Base-by-base conservation (phyloP, 2,113 vertebrate genomes). In the Symphodus melops region DNA sequence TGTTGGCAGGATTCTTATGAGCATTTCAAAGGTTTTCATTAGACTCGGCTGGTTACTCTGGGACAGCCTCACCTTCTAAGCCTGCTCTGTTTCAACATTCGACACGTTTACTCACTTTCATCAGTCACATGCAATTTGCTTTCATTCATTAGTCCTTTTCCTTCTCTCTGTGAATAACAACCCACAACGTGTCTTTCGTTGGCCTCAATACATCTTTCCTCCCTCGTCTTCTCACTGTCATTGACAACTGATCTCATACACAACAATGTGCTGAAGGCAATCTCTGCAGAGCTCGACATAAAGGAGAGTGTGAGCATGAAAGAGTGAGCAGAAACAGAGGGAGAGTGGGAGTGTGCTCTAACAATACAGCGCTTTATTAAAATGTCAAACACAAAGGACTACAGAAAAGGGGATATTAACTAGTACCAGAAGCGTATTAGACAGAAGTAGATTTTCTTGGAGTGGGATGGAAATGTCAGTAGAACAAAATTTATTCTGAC, bases 331-430 rank as follows among this genome's bases (percentile, higher is more conserved):
- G 73, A 71, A 71, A 67, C 54, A 46, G 81, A 79, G 72, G 75
- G 75, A 78, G 82, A 88, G 83, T 84, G 82, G 87, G 89, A 79
- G 90, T 81, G 81, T 56, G 78, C 81, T 81, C 81, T 79, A 82
- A 87, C 81, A 90, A 91, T 89, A 20, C 76, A 57, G 67, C 4
- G 46, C 79, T 88, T 89, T 85, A 92, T 90, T 87, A 89, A 88
- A 89, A 87, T 88, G 86, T 90, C 90, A 90, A 88, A 89, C 88
- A 89, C 86, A 89, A 90, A 90, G 72, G 74, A 72, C 68, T 53
- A 83, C 80, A 67, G 82, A 72, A 76, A 68, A 69, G 70, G 25
- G 82, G 61, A 82, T 87, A 91, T 87, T 87, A 33, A 88, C 87
- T 77, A 12, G 65, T 57, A 86, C 80, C 86, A 79, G 86, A 85